A percentile compares a stretch with the other conserved stretches of the same genome.
Evolutionary conservation across 2,113 vertebrate genomes (phyloP).

Genomic region (Crotalus tigris): DNA sequence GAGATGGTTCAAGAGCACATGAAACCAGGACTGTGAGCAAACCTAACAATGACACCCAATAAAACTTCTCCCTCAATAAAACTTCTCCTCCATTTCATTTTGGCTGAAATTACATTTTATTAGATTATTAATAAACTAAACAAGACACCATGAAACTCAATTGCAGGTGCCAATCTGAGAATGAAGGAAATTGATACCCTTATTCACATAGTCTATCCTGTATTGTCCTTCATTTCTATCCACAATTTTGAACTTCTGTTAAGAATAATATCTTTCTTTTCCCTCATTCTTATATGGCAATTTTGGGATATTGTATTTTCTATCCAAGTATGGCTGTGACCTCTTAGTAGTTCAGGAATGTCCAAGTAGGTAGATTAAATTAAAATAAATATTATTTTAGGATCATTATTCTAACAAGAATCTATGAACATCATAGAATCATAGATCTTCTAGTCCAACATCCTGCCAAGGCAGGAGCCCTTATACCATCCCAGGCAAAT

Average conservation of each 20-base stretch:
- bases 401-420: not conserved
- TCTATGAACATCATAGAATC: not conserved
- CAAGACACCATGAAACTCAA: not conserved
- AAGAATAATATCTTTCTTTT: not conserved
- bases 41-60: not conserved
- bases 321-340: not conserved
- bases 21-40: not conserved
- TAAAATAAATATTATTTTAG: not conserved
- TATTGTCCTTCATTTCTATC: not conserved
- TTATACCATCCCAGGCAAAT: not conserved
- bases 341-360: not conserved
- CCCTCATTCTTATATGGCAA: not conserved
- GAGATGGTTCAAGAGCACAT: not conserved
- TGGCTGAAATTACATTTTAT: not conserved
- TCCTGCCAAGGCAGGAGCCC: not conserved
- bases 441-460: not conserved
- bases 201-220: not conserved
- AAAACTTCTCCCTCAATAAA: not conserved
- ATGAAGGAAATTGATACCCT: not conserved
- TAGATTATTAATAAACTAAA: not conserved
- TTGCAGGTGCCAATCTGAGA: not conserved
- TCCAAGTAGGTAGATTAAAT: not conserved
- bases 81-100: not conserved
- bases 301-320: not conserved
- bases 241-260: not conserved